Conservation (phyloP, 2,797 vertebrate species). For the Channallabes apus region DNA sequence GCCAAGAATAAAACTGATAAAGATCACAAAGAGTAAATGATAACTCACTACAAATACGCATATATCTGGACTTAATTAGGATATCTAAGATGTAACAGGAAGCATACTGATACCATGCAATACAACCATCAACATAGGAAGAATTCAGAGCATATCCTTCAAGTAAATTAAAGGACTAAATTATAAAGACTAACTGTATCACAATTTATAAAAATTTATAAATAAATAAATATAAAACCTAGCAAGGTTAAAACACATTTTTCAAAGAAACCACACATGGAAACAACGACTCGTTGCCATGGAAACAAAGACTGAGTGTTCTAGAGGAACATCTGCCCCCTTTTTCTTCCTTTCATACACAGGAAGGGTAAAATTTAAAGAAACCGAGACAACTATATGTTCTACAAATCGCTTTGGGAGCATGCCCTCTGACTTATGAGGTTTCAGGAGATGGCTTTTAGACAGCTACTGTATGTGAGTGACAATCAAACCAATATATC, state of each 20-base stretch:
- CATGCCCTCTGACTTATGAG: neutral
- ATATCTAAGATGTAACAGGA: neutral
- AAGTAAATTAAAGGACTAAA: neutral
- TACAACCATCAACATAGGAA: neutral
- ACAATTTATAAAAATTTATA: neutral
- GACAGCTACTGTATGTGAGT: neutral
- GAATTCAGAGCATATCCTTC: neutral
- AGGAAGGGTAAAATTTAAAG: slow-evolving; percentile 17
- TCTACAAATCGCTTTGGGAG: slow-evolving; percentile 26
- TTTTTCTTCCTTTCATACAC: slow-evolving; percentile 7
- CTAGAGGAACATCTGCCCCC: slow-evolving; percentile 9
- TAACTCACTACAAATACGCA: neutral
- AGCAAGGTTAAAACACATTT: slow-evolving; percentile 38
- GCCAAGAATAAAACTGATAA: neutral
- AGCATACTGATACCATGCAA: neutral
- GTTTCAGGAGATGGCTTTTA: neutral
- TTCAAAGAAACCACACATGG: slow-evolving; percentile 31
- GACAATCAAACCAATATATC: neutral
- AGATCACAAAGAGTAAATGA: neutral
- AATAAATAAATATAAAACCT: slow-evolving; percentile 6
- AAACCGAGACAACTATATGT: neutral
- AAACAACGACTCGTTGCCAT: slow-evolving; percentile 23
- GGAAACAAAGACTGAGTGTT: slow-evolving; percentile 41
- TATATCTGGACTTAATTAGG: slow-evolving; percentile 8
- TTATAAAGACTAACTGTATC: neutral